Conservation (phyloP, 1,140 invertebrate genomes). For the Popillia japonica region DNA sequence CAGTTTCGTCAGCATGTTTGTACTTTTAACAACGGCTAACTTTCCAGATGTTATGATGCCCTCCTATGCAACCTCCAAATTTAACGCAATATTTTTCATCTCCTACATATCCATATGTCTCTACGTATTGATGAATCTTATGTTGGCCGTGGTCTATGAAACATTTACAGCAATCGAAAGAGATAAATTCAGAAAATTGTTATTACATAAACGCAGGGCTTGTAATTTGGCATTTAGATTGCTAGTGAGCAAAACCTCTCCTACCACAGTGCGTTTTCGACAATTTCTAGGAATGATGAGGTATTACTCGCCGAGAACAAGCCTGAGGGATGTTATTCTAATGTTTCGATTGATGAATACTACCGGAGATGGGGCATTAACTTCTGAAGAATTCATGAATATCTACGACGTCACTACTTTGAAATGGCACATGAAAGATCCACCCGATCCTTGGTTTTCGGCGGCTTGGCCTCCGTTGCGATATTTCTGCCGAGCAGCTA, state of each 20-base stretch:
- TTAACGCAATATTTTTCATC: conserved; percentile 88
- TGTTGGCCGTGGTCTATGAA: conserved; percentile 91
- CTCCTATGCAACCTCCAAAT: conserved; percentile 80
- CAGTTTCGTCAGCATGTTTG: conserved; percentile 90
- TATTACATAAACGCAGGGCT: conserved; percentile 84
- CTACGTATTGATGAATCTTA: conserved; percentile 91
- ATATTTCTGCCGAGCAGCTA: conserved; percentile 69
- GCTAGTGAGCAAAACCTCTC: conserved; percentile 77
- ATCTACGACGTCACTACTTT: conserved; percentile 79
- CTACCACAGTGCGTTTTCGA: conserved; percentile 72
- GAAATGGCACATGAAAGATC: conserved; percentile 76
- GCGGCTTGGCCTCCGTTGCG: conserved; percentile 68
- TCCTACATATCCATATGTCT: conserved; percentile 81
- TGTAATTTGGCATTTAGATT: conserved; percentile 85
- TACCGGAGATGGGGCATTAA: conserved; percentile 71
- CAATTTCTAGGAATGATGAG: conserved; percentile 85
- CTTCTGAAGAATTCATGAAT: conserved; percentile 78
- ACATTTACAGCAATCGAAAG: conserved; percentile 88
- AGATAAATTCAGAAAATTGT: conserved; percentile 85
- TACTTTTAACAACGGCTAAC: conserved; percentile 90
- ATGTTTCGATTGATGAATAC: conserved; percentile 83
- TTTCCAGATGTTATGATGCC: conserved; percentile 96
- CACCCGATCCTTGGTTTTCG: conserved; percentile 76
- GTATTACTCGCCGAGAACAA: conserved; percentile 78
- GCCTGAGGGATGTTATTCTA: conserved; percentile 81